phyloP scores from a whole-genome alignment of 2,888 invertebrate species.

The Hesperia comma region DNA sequence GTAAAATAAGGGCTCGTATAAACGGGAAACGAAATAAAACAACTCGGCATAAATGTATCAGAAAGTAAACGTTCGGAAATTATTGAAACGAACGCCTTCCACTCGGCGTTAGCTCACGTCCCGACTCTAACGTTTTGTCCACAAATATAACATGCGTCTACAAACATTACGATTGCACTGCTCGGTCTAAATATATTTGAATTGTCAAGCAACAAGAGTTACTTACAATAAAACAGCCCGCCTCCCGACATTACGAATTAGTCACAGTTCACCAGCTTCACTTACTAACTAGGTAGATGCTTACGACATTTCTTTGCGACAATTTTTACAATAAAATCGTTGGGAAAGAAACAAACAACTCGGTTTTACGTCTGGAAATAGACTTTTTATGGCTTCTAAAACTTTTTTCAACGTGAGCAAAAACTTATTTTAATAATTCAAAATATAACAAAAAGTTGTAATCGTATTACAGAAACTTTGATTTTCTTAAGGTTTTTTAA shows the following conservation, averaged over 20 bases:
- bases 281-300: neutral
- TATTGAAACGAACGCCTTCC: slow-evolving; percentile 16
- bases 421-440: too few species aligned
- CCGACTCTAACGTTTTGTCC: slow-evolving; percentile 29
- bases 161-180: slow-evolving; percentile 30
- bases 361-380: too few species aligned
- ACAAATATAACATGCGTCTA: slow-evolving; percentile 33
- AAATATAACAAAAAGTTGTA: too few species aligned
- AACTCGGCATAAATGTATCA: neutral
- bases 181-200: slow-evolving; percentile 36
- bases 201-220: slow-evolving; percentile 35
- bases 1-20: slow-evolving; percentile 1
- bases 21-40: slow-evolving; percentile 1
- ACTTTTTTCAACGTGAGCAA: too few species aligned
- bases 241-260: slow-evolving; percentile 17
- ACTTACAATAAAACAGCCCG: slow-evolving; percentile 32
- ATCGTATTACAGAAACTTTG: too few species aligned
- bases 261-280: slow-evolving; percentile 28
- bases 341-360: too few species aligned
- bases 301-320: neutral
- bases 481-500: too few species aligned
- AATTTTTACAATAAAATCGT: neutral
- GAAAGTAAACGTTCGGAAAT: slow-evolving; percentile 21
- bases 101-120: slow-evolving; percentile 32
- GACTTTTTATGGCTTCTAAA: too few species aligned